Evolutionary conservation across 2,888 invertebrate species (phyloP).

Genomic region (Xanthia togata): DNA sequence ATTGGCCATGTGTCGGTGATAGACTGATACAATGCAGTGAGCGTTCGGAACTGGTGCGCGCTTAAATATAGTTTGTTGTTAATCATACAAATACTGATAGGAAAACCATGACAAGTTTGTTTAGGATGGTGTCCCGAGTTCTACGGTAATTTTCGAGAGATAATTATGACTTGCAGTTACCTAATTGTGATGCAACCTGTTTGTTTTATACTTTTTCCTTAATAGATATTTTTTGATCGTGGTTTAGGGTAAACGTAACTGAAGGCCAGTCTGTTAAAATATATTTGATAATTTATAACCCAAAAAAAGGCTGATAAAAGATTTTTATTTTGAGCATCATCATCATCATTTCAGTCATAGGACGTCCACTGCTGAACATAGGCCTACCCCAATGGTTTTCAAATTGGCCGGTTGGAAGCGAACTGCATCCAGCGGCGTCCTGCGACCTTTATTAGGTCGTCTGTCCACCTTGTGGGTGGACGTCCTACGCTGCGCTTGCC

Average conservation of each 20-base stretch:
- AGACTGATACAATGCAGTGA: conserved; percentile 23
- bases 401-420: too few relatives aligned
- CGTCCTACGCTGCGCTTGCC: too few relatives aligned
- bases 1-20: conserved; percentile 8
- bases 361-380: too few relatives aligned
- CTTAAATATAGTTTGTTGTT: conserved; percentile 48
- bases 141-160: conserved; percentile 6
- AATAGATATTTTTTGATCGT: not conserved
- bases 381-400: too few relatives aligned
- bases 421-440: too few relatives aligned
- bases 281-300: too few relatives aligned
- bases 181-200: not conserved
- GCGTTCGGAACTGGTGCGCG: conserved; percentile 12
- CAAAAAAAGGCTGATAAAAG: too few relatives aligned
- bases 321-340: too few relatives aligned
- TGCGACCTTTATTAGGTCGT: too few relatives aligned
- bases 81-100: conserved; percentile 54
- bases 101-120: conserved; percentile 7
- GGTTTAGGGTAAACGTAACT: not conserved
- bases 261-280: not conserved
- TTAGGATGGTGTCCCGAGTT: conserved; percentile 13
- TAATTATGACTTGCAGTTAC: conserved; percentile 34
- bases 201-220: not conserved
- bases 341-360: too few relatives aligned
- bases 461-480: too few relatives aligned